Evolutionary conservation across 2,797 vertebrate species (phyloP).

Genomic region (Anas bahamensis): DNA sequence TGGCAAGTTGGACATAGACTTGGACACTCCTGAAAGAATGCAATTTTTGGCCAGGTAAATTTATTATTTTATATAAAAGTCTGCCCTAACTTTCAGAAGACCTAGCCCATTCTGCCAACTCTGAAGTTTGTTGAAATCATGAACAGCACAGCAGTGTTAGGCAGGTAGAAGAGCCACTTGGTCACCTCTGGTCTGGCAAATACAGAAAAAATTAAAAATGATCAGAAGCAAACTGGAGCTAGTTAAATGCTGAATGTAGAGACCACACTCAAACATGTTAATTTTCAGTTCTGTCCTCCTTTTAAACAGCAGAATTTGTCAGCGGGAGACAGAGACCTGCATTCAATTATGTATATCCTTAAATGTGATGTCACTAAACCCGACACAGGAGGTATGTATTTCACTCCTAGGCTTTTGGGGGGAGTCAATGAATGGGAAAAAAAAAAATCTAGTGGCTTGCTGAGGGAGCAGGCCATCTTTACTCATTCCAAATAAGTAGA

Average conservation of each 20-base stretch:
- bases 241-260: not conserved
- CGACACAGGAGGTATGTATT: not conserved
- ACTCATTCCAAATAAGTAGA: not conserved
- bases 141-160: not conserved
- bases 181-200: not conserved
- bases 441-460: not conserved
- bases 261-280: not conserved
- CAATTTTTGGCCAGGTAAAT: not conserved
- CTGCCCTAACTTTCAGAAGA: not conserved
- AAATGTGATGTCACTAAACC: not conserved
- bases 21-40: not conserved
- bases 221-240: not conserved
- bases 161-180: not conserved
- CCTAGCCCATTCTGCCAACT: not conserved
- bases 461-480: not conserved
- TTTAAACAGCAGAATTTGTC: not conserved
- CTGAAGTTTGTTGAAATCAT: not conserved
- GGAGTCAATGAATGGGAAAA: not conserved
- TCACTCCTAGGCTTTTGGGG: not conserved
- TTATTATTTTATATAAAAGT: not conserved
- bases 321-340: fast-evolving
- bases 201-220: not conserved
- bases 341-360: not conserved
- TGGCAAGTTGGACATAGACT: not conserved
- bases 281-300: not conserved